phyloP scores from a whole-genome alignment of 2,797 vertebrate species.

The Rhinichthys osculus region DNA sequence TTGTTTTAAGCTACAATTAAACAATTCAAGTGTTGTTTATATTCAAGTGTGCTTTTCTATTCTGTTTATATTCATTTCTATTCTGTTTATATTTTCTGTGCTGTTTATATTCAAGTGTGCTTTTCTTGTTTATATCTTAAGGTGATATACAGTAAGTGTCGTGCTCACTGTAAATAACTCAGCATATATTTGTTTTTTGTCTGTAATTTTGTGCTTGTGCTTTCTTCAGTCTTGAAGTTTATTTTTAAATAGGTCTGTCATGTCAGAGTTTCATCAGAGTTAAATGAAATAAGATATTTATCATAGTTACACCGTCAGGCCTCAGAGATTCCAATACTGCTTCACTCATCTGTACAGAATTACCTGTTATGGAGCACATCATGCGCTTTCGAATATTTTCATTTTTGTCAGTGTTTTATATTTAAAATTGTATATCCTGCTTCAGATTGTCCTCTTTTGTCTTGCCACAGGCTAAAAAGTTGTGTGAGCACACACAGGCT shows the following conservation, averaged over 20 bases:
- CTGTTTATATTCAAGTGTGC: no score
- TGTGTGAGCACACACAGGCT: constrained; percentile 70
- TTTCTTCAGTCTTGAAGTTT: neutral
- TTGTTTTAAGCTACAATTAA: constrained; percentile 34
- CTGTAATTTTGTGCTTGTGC: neutral
- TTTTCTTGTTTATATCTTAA: neutral
- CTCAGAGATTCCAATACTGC: neutral
- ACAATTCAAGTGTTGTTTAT: neutral
- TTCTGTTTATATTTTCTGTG: no score
- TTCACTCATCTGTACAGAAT: neutral
- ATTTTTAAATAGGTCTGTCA: neutral
- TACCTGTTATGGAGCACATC: neutral
- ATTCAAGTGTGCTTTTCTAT: no score
- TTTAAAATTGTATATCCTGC: constrained; percentile 16
- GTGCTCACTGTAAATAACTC: neutral
- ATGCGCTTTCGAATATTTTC: neutral
- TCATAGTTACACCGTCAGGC: neutral
- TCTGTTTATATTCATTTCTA: no score
- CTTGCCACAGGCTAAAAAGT: constrained; percentile 68
- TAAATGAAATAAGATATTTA: neutral
- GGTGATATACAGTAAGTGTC: neutral
- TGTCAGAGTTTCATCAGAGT: neutral
- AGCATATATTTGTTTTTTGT: constrained; percentile 2
- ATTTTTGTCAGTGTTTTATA: neutral
- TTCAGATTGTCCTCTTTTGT: constrained; percentile 48